Evolutionary conservation across 2,797 vertebrate species (phyloP).

Genomic region (Anguilla megastoma): DNA sequence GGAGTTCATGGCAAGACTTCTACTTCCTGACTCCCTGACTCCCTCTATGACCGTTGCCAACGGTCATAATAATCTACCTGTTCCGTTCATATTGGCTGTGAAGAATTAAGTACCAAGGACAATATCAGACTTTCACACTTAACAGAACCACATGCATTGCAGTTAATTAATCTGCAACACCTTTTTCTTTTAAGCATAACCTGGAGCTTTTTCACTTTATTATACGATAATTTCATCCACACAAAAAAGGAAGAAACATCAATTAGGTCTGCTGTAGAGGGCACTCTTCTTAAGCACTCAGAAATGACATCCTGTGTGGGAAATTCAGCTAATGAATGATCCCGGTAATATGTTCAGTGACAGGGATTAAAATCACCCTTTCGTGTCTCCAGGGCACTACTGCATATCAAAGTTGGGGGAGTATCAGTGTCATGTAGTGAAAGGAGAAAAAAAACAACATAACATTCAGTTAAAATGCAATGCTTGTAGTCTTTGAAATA

Average conservation of each 20-base stretch:
- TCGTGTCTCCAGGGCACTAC: background rate
- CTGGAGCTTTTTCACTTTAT: conserved; percentile 18
- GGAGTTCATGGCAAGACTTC: too few relatives aligned
- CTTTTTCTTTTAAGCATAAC: conserved; percentile 6
- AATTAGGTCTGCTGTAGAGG: background rate
- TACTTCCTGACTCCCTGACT: too few relatives aligned
- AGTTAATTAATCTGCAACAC: conserved; percentile 4
- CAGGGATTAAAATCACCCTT: background rate
- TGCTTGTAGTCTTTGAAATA: background rate
- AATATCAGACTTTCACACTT: background rate
- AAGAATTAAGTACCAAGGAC: background rate
- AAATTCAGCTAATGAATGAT: background rate
- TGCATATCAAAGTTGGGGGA: background rate
- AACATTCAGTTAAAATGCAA: background rate
- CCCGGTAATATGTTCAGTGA: background rate
- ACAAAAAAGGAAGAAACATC: conserved; percentile 6
- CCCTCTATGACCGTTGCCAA: background rate
- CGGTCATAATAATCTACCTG: background rate
- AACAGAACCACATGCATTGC: background rate
- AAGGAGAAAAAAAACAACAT: background rate
- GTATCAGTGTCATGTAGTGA: background rate
- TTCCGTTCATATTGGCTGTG: background rate
- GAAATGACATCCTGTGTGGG: background rate
- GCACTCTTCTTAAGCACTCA: background rate
- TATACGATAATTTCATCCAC: background rate